Evolutionary conservation across 2,113 vertebrate genomes (phyloP).

Genomic region (Mesocricetus auratus): DNA sequence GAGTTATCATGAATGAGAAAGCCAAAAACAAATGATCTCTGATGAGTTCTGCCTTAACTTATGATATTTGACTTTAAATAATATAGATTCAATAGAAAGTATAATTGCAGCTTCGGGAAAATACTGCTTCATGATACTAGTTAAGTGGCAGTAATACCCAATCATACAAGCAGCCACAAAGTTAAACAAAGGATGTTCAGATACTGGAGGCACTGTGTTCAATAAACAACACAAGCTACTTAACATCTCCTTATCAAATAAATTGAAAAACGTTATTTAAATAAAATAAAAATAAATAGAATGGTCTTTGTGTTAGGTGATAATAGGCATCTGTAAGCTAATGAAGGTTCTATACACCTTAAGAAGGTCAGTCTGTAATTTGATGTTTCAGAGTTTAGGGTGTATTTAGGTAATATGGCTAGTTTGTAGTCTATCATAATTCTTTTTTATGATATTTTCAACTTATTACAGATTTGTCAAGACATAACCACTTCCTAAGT

Average conservation of each 20-base stretch:
- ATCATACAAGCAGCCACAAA: background rate
- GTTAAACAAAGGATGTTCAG: too few relatives aligned
- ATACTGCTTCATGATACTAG: background rate
- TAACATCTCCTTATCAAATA: background rate
- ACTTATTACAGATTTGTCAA: background rate
- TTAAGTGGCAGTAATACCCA: accelerated
- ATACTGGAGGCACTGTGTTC: accelerated
- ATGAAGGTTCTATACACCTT: background rate
- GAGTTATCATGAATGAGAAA: background rate
- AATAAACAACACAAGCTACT: too few relatives aligned
- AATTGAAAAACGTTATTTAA: too few relatives aligned
- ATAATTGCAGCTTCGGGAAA: background rate
- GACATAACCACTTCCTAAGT: background rate
- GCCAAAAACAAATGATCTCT: background rate
- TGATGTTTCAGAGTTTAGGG: background rate
- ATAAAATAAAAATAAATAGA: background rate
- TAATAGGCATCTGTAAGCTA: background rate
- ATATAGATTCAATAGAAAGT: background rate
- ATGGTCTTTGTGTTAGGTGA: background rate
- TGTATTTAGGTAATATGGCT: background rate
- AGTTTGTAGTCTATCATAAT: background rate
- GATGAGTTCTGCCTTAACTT: too few relatives aligned
- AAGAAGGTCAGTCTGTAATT: background rate
- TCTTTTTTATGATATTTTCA: background rate
- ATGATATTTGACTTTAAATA: background rate